These are phyloP conservation scores for Argyresthia albistria DNA, from an alignment of 2,888 invertebrate genomes.

Conservation along the genomic window DNA sequence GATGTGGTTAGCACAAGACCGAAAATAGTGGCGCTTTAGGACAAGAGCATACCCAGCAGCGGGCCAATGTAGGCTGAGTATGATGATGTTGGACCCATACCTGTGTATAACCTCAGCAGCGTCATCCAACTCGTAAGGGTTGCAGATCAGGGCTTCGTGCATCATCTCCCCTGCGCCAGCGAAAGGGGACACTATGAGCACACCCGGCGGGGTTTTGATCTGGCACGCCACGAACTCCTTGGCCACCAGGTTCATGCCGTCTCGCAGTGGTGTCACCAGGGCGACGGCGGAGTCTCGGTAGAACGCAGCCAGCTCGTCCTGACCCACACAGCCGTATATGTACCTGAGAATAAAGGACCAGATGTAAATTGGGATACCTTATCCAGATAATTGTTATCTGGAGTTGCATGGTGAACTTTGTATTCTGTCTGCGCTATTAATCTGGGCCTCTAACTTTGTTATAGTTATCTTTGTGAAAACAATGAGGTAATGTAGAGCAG, in stretches of 20 bases:
- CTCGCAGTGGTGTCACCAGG: slow-evolving; percentile 88
- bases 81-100: slow-evolving; percentile 15
- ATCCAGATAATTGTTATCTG: too few species aligned
- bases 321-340: slow-evolving; percentile 90
- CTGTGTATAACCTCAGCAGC: slow-evolving; percentile 90
- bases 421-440: too few species aligned
- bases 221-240: slow-evolving; percentile 95
- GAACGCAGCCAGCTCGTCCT: slow-evolving; percentile 88
- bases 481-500: not conserved
- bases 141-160: slow-evolving; percentile 92
- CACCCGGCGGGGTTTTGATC: slow-evolving; percentile 88
- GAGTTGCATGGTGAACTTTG: too few species aligned
- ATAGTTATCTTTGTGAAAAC: too few species aligned
- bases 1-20: too few species aligned
- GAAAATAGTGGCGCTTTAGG: too few species aligned
- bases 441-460: too few species aligned
- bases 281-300: slow-evolving; percentile 91
- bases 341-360: slow-evolving; percentile 57
- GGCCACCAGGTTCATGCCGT: slow-evolving; percentile 94
- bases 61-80: too few species aligned
- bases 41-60: too few species aligned
- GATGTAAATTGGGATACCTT: too few species aligned
- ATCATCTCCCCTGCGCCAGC: slow-evolving; percentile 95
- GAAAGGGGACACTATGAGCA: slow-evolving; percentile 90
- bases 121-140: slow-evolving; percentile 90